A percentile compares a stretch with the other conserved stretches of the same genome.
Evolutionary conservation across 1,140 invertebrate genomes (phyloP).

Genomic region (Bicyclus anynana): DNA sequence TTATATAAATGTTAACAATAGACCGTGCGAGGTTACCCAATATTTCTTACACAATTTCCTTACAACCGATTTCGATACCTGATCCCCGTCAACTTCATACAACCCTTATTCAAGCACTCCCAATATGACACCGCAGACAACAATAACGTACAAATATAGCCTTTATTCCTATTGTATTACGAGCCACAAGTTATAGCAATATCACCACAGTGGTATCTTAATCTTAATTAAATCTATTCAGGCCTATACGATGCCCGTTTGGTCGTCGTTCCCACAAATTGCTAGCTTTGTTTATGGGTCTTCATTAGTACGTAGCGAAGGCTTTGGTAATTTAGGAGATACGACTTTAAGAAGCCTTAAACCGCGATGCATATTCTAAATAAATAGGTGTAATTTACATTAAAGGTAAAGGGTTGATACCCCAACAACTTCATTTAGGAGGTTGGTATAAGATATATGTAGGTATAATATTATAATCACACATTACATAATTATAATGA

Average conservation of each 20-base stretch:
- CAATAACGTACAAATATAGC: background rate
- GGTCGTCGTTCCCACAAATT: constrained; percentile 18
- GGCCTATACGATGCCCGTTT: constrained; percentile 10
- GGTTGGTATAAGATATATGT: no score
- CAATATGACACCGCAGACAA: background rate
- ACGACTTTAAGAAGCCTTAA: background rate
- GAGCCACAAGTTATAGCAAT: background rate
- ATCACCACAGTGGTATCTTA: constrained; percentile 12
- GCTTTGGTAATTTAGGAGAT: background rate
- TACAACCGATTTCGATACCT: background rate
- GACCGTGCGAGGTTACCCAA: background rate
- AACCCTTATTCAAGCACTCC: background rate
- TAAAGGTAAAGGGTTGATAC: no score
- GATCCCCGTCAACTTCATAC: background rate
- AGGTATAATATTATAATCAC: no score
- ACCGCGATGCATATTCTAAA: background rate
- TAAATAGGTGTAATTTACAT: background rate
- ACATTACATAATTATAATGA: no score
- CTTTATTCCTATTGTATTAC: background rate
- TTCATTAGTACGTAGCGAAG: constrained; percentile 3
- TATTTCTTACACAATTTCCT: background rate
- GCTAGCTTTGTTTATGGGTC: constrained; percentile 13
- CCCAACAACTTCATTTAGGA: no score
- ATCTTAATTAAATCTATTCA: constrained; percentile 39
- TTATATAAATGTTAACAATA: background rate